phyloP scores from a whole-genome alignment of 2,888 invertebrate species.

The Lottia scabra region DNA sequence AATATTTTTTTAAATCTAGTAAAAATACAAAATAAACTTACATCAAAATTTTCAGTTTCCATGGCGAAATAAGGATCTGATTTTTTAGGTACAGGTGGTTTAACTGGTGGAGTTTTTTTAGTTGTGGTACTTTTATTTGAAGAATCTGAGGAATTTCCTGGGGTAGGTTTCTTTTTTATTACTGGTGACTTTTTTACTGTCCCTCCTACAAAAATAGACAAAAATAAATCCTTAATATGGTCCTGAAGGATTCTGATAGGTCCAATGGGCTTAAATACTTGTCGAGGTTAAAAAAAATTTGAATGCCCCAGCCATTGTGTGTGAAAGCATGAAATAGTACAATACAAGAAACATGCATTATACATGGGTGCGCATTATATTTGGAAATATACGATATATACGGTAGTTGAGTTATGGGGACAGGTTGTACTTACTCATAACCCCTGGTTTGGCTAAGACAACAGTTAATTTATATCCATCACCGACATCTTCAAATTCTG shows the following conservation, averaged over 20 bases:
- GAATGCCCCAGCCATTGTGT: too few relatives aligned
- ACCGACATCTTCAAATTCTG: constrained; percentile 65
- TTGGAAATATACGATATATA: too few relatives aligned
- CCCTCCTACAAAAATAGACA: constrained; percentile 25
- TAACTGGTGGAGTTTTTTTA: constrained; percentile 14
- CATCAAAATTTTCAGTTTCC: constrained; percentile 62
- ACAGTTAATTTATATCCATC: constrained; percentile 63
- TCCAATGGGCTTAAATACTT: too few relatives aligned
- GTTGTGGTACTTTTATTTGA: constrained; percentile 26
- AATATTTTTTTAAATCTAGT: too few relatives aligned
- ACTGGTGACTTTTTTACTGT: constrained; percentile 24
- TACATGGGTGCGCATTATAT: too few relatives aligned
- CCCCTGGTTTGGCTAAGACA: constrained; percentile 61
- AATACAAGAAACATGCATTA: too few relatives aligned
- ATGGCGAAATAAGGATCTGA: constrained; percentile 67
- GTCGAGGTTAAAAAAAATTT: too few relatives aligned
- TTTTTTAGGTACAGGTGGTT: constrained; percentile 36
- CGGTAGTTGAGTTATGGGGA: too few relatives aligned
- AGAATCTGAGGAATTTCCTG: constrained; percentile 9
- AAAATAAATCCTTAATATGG: too few relatives aligned
- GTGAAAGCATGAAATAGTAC: too few relatives aligned
- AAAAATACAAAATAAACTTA: constrained; percentile 35
- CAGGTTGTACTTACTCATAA: constrained; percentile 47
- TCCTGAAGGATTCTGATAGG: too few relatives aligned
- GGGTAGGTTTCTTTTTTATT: constrained; percentile 30